Base-by-base conservation (phyloP, 2,888 invertebrate genomes). In the Pheosia gnoma region DNA sequence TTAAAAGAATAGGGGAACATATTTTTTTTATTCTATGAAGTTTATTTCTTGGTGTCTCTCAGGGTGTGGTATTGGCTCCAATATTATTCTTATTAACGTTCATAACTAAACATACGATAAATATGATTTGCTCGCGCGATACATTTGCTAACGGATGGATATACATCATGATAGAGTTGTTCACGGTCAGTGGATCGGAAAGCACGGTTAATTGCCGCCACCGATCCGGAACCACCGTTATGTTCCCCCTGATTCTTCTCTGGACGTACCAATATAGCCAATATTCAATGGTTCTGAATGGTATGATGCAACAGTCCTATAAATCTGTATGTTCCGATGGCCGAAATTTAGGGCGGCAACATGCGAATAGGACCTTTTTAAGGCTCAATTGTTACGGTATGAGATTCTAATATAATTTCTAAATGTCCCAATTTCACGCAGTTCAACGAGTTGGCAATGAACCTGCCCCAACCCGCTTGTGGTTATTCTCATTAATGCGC, bases 181-280 rank as follows among this genome's bases (percentile, higher is more conserved):
- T 76, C 78, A 78, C 78, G 86, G 77, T 80, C 89, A 87, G 74
- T 85, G 86, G 78, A 82, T 86, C 89, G 89, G 88, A 90, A 89
- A 86, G 83, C 75, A 83, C 82, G 75, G 84, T 83, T 78, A 82
- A 85, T 83, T 78, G 81, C 65, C 71, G 70, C 61, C 79, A 68
- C 57, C 79, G 75, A 76, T 75, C 81, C 85, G 82, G 78, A 81
- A 84, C 80, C 70, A 79, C 81, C 81, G 84, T 82, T 81, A 82
- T 68, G 71, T 78, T 75, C 76, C 76, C 72, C 72, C 68, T 76
- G 73, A 85, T 85, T 84, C 80, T 81, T 80, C 76, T 79, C 66
- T 75, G 67, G 71, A 72, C 66, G 72, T 75, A 59, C 62, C 63
- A 61, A 64, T 58, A 73, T 72, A 67, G 72, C 66, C 61, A 60